These are phyloP conservation scores for Tachina grossa DNA, from an alignment of 2,888 invertebrate genomes.

Conservation along the genomic window DNA sequence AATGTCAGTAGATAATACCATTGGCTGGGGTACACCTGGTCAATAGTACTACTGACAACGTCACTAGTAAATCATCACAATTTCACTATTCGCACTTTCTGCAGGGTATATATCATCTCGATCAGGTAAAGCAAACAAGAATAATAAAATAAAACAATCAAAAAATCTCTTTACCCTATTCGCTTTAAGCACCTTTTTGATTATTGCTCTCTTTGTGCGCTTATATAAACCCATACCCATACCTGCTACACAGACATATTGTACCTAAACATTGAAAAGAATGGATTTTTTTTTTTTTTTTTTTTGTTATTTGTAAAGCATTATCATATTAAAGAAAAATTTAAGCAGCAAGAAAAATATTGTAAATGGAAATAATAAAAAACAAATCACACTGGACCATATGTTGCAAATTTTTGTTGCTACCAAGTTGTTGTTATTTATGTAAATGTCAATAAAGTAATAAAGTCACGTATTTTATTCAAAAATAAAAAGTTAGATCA, in stretches of 20 bases:
- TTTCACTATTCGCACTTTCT: too few species aligned
- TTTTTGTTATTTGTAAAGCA: conserved; percentile 48
- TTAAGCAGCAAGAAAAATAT: conserved; percentile 22
- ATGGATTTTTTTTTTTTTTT: not conserved
- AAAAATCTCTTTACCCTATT: not conserved
- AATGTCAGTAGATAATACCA: too few species aligned
- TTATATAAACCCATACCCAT: not conserved
- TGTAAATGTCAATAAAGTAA: conserved; percentile 71
- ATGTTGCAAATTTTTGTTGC: conserved; percentile 45
- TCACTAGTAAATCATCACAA: too few species aligned
- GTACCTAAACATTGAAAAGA: not conserved
- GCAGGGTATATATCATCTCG: not conserved
- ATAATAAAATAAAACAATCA: conserved; percentile 29
- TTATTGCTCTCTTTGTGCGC: conserved; percentile 27
- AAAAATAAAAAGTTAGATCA: conserved; percentile 55
- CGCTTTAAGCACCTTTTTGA: not conserved
- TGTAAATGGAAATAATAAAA: conserved; percentile 43
- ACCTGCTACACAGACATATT: not conserved
- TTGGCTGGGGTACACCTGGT: too few species aligned
- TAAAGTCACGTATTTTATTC: conserved; percentile 72
- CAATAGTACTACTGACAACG: too few species aligned
- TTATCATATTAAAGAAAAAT: conserved; percentile 60
- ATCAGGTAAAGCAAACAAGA: conserved; percentile 33
- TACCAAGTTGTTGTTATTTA: conserved; percentile 52
- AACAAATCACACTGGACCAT: conserved; percentile 60